Evolutionary conservation across 2,113 vertebrate species (phyloP).

Genomic region (Megaceryle maxima): DNA sequence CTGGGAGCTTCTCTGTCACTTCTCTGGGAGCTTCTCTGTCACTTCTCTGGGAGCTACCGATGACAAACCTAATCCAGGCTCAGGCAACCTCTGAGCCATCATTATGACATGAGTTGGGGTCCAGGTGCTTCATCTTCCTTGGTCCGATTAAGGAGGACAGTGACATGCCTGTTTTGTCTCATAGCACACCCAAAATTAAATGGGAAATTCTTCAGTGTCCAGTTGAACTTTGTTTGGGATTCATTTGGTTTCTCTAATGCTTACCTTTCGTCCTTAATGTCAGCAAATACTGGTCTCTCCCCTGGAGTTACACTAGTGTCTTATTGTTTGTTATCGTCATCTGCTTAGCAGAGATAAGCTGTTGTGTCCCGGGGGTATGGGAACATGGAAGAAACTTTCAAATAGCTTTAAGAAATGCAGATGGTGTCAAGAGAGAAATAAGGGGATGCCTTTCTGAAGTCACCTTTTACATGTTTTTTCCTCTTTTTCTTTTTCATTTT

Average conservation of each 20-base stretch:
- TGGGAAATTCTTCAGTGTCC: not conserved
- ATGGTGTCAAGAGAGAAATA: not conserved
- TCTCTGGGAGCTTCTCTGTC: not conserved
- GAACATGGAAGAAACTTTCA: not conserved
- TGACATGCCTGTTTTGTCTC: not conserved
- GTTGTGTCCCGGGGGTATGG: not conserved
- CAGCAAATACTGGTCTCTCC: not conserved
- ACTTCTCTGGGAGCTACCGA: not conserved
- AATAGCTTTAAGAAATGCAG: not conserved
- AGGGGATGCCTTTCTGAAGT: slow-evolving; percentile 19
- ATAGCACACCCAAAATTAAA: not conserved
- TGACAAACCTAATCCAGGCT: not conserved
- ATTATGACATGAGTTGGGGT: accelerated
- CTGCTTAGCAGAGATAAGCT: slow-evolving; percentile 45
- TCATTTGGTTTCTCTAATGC: not conserved
- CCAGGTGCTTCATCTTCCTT: not conserved
- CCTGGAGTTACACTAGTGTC: not conserved
- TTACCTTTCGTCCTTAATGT: not conserved
- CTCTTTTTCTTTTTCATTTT: no score
- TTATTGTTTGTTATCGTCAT: not conserved
- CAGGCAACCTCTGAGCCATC: not conserved
- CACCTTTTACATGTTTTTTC: not conserved
- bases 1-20: no score
- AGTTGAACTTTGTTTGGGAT: not conserved
- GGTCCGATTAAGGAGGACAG: not conserved